Evolutionary conservation across 2,113 vertebrate genomes (phyloP), one percentile per base, ranked within the genome.

Genomic region (Actinemys pallida): DNA sequence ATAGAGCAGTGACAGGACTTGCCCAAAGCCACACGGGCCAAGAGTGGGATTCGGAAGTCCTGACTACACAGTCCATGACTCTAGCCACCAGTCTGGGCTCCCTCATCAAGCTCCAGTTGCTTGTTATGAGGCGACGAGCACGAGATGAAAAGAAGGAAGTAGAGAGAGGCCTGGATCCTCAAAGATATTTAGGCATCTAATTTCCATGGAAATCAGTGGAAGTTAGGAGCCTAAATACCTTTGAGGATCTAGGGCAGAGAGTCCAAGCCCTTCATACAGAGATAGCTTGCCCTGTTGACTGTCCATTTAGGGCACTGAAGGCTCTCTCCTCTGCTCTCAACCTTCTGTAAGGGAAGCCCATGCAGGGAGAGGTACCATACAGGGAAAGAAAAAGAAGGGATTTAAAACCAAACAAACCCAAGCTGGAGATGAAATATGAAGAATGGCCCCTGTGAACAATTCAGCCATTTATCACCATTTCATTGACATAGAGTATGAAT

Each of bases 401-500:
- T 93, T 91, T 83, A 78, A 87, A 90, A 94, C 93, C 92, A 42
- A 35, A 87, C 83, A 56, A 95, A 80, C 62, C 62, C 80, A 86
- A 95, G 87, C 93, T 92, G 78, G 47, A 59, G 42, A 89, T 95
- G 85, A 97, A 95, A 86, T 97, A 95, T 98, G 94, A 97, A 93
- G 95, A 97, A 97, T 97, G 39, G 39, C 39, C 39, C 39, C 39
- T 39, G 80, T 96, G 96, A 98, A 79, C 93, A 94, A 94, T 92
- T 94, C 92, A 53, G 91, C 84, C 88, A 88, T 97, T 98, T 96
- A 94, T 97, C 97, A 97, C 96, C 81, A 97, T 98, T 98, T 97
- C 95, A 91, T 94, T 96, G 98, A 94, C 52, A 53, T 86, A 87
- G 59, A 57, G 81, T 90, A 97, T 98, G 97, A 98, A 98, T 98